These are phyloP conservation scores for Xenopus laevis DNA, from an alignment of 2,113 vertebrate genomes.

Conservation along the genomic window DNA sequence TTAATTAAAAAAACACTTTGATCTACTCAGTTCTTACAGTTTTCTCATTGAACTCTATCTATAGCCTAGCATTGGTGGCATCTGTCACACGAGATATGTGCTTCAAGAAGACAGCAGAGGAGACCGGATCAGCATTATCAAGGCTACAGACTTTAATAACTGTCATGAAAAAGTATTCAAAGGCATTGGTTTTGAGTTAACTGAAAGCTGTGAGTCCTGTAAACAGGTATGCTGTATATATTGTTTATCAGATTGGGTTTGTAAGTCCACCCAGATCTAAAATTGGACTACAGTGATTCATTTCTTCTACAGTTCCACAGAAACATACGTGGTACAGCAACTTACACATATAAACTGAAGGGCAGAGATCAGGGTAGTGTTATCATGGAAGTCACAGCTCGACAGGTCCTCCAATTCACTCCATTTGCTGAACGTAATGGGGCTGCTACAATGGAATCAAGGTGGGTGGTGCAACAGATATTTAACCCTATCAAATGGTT, in stretches of 20 bases:
- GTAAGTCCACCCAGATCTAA: no score
- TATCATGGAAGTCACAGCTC: constrained; percentile 64
- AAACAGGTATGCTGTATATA: constrained; percentile 52
- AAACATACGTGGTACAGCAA: constrained; percentile 64
- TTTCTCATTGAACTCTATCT: not conserved
- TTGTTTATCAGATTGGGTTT: no score
- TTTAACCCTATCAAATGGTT: no score
- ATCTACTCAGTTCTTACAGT: not conserved
- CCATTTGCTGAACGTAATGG: constrained; percentile 65
- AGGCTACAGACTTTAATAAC: constrained; percentile 70
- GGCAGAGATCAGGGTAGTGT: constrained; percentile 48
- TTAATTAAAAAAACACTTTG: not conserved
- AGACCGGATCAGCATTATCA: constrained; percentile 59
- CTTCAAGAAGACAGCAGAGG: constrained; percentile 68
- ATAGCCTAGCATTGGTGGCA: constrained; percentile 74
- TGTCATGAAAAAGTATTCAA: constrained; percentile 70
- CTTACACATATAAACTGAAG: constrained; percentile 71
- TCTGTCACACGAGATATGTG: constrained; percentile 75
- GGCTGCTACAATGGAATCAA: constrained; percentile 66
- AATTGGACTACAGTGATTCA: not conserved
- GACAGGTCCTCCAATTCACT: constrained; percentile 71
- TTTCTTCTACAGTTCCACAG: constrained; percentile 58
- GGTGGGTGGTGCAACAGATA: constrained; percentile 53
- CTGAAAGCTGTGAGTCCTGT: constrained; percentile 58
- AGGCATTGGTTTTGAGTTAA: constrained; percentile 66